These are phyloP conservation scores for Drosophila kuntzei DNA, from an alignment of 2,888 invertebrate genomes.

Conservation along the genomic window DNA sequence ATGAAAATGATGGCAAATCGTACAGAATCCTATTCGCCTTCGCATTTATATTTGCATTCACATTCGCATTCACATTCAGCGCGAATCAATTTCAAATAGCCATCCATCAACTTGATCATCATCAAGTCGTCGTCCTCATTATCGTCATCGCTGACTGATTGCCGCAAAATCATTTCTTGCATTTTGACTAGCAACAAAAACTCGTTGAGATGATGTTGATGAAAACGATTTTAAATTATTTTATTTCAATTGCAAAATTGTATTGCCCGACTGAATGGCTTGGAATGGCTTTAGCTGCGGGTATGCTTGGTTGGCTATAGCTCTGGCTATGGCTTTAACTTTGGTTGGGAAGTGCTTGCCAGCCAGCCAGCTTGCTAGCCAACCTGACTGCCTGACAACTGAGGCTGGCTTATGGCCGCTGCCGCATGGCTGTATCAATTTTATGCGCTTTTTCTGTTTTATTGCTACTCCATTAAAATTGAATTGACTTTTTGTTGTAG, in stretches of 20 bases:
- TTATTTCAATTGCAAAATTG: conserved; percentile 79
- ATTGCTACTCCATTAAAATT: conserved; percentile 81
- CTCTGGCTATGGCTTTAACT: conserved; percentile 3
- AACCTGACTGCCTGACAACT: conserved; percentile 14
- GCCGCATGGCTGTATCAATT: conserved; percentile 74
- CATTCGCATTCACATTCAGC: conserved; percentile 58
- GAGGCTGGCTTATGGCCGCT: conserved; percentile 20
- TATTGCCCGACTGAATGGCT: conserved; percentile 55
- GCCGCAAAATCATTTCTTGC: conserved; percentile 67
- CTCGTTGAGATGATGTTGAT: conserved; percentile 81
- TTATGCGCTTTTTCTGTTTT: conserved; percentile 78
- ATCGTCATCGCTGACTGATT: conserved; percentile 63
- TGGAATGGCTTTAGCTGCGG: conserved; percentile 31
- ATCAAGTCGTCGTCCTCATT: conserved; percentile 30
- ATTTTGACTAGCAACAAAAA: conserved; percentile 51
- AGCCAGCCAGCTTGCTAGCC: neutral
- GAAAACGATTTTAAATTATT: conserved; percentile 84
- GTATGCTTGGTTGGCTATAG: conserved; percentile 29
- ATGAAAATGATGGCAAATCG: conserved; percentile 65
- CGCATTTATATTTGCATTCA: conserved; percentile 15
- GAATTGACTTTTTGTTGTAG: conserved; percentile 69
- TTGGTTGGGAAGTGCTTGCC: neutral
- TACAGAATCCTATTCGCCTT: conserved; percentile 36
- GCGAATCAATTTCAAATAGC: conserved; percentile 84
- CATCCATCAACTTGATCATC: conserved; percentile 77